Evolutionary conservation across 1,140 invertebrate genomes (phyloP).

Genomic region (Dendrolimus kikuchii): DNA sequence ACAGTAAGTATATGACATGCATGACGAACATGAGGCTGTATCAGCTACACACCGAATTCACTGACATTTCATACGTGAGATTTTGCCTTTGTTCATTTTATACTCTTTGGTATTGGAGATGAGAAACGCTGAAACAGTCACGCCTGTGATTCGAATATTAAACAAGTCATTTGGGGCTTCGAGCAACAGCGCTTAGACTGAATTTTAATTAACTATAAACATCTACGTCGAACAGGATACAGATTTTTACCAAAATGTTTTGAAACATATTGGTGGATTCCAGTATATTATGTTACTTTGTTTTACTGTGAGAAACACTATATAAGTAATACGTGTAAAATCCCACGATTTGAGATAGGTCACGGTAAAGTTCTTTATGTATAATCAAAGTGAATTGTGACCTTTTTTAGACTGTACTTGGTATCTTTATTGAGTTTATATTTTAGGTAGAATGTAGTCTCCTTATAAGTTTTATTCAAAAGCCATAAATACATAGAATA

Average conservation of each 20-base stretch:
- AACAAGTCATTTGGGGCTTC: background rate
- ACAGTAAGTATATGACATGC: too few species aligned
- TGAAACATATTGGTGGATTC: too few species aligned
- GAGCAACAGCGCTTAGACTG: background rate
- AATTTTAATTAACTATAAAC: constrained; percentile 4
- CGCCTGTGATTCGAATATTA: background rate
- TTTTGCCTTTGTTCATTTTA: background rate
- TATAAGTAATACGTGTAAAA: background rate
- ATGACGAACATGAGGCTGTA: too few species aligned
- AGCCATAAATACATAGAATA: constrained; percentile 1
- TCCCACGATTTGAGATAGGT: constrained; percentile 3
- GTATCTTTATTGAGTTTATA: too few species aligned
- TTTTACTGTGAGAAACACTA: background rate
- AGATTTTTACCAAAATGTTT: too few species aligned
- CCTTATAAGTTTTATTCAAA: too few species aligned
- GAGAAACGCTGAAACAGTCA: background rate
- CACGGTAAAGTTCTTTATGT: background rate
- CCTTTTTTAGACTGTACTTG: too few species aligned
- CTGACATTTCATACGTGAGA: too few species aligned
- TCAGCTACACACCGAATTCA: too few species aligned
- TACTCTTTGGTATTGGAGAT: background rate
- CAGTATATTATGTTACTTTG: background rate
- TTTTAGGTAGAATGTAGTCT: too few species aligned
- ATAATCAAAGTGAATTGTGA: background rate
- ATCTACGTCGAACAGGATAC: background rate